These are phyloP conservation scores for Acridotheres tristis DNA, from an alignment of 2,797 vertebrate species.

Conservation along the genomic window DNA sequence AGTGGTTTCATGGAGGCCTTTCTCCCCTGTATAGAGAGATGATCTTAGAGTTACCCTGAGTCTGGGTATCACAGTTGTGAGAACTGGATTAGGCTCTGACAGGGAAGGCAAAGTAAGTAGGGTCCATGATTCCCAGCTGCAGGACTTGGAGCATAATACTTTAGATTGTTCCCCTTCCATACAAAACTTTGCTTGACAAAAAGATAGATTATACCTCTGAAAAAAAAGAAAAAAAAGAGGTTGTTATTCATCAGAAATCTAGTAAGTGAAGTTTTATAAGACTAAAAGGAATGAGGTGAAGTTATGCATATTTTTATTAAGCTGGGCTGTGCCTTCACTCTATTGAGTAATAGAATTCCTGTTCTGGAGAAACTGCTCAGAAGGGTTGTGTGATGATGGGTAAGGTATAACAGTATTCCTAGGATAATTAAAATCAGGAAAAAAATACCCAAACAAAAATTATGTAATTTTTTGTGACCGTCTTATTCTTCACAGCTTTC, in stretches of 20 bases:
- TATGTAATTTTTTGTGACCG: not conserved
- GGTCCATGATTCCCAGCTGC: not conserved
- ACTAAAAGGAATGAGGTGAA: not conserved
- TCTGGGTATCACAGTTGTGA: not conserved
- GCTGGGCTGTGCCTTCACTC: not conserved
- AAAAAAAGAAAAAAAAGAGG: not conserved
- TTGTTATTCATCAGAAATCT: not conserved
- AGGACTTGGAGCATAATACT: not conserved
- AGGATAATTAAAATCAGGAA: not conserved
- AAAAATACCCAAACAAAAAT: not conserved
- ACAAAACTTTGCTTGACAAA: accelerated
- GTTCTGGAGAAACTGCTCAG: not conserved
- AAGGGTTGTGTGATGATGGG: not conserved
- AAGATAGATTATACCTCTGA: not conserved
- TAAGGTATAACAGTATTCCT: not conserved
- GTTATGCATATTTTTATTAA: not conserved
- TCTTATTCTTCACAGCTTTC: not conserved
- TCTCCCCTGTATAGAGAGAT: not conserved
- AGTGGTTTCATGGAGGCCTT: not conserved
- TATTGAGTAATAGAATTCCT: not conserved
- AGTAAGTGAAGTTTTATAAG: not conserved
- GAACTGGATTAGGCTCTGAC: not conserved
- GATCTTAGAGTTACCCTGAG: not conserved
- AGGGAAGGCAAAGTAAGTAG: not conserved
- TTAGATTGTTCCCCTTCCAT: not conserved